Evolutionary conservation across 2,888 invertebrate genomes (phyloP).

Genomic region (Branchipolynoe longqiensis): DNA sequence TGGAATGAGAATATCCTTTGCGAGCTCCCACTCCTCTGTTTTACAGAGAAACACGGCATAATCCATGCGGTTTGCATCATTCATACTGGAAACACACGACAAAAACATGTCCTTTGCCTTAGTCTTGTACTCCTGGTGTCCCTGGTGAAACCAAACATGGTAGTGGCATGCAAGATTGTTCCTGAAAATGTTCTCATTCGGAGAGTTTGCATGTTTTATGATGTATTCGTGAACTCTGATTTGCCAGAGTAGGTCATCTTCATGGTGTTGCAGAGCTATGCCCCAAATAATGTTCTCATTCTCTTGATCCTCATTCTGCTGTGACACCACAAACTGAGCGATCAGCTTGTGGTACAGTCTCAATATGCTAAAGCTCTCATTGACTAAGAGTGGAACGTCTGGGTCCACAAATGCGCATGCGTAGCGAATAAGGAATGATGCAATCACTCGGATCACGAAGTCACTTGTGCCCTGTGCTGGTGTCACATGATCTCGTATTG

Average conservation of each 20-base stretch:
- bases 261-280: neutral
- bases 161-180: slow-evolving; percentile 18
- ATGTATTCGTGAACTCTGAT: slow-evolving; percentile 25
- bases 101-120: slow-evolving; percentile 7
- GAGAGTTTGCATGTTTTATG: neutral
- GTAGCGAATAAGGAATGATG: neutral
- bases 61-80: neutral
- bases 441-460: neutral
- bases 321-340: neutral
- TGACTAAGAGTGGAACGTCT: neutral
- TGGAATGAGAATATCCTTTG: neutral
- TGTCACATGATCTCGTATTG: neutral
- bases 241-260: neutral
- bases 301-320: neutral
- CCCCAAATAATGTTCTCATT: neutral
- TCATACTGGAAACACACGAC: neutral
- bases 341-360: neutral
- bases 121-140: neutral
- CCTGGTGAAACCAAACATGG: neutral
- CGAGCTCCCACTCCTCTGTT: neutral
- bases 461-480: neutral
- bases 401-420: neutral
- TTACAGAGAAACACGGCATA: slow-evolving; percentile 29
- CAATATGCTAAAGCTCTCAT: neutral
- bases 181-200: neutral